phyloP scores from a whole-genome alignment of 2,113 vertebrate species.

The Fulica atra region DNA sequence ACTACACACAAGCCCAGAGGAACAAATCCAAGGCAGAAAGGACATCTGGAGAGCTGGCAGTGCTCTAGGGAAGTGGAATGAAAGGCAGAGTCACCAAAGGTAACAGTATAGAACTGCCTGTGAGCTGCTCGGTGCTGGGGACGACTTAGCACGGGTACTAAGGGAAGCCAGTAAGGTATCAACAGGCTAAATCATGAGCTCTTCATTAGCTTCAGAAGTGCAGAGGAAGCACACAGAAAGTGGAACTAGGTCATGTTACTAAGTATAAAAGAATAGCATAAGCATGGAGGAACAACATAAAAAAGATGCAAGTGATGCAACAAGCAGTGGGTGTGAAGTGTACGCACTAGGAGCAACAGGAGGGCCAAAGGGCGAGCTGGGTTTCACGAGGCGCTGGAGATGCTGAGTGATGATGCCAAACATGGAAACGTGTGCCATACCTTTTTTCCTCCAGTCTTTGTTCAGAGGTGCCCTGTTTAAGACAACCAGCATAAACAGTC shows the following conservation, averaged over 20 bases:
- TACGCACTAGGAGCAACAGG: neutral
- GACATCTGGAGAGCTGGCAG: neutral
- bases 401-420: neutral
- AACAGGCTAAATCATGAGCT: neutral
- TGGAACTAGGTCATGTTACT: constrained; percentile 46
- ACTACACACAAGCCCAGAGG: neutral
- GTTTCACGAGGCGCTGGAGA: neutral
- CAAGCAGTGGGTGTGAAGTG: neutral
- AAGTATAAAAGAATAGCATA: constrained; percentile 26
- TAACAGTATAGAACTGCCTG: neutral
- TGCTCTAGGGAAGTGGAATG: neutral
- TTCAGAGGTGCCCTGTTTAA: neutral
- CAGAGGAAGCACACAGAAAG: constrained; percentile 54
- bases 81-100: neutral
- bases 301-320: constrained; percentile 22
- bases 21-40: neutral
- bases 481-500: neutral
- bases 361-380: neutral
- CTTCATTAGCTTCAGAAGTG: constrained; percentile 23
- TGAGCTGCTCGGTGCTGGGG: neutral
- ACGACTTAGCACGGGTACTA: neutral
- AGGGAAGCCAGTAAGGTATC: neutral
- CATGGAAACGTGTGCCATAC: neutral
- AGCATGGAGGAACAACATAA: neutral
- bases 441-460: neutral